These are phyloP conservation scores for Taxidea taxus DNA, from an alignment of 2,113 vertebrate species.

Conservation along the genomic window DNA sequence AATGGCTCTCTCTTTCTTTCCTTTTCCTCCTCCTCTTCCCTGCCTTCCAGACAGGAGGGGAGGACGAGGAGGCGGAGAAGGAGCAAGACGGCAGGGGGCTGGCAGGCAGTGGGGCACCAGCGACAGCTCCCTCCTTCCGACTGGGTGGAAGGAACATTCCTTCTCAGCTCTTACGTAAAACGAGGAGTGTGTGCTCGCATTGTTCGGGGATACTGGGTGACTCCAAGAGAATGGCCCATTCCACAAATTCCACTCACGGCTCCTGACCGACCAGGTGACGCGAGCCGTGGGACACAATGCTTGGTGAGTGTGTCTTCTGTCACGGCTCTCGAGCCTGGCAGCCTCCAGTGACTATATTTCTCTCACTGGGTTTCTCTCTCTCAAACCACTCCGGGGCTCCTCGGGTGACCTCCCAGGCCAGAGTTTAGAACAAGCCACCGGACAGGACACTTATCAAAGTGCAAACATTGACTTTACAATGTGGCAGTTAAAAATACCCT, in stretches of 20 bases:
- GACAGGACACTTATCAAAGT: constrained; percentile 46
- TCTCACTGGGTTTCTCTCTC: neutral
- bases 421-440: constrained; percentile 57
- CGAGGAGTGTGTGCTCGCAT: constrained; percentile 13
- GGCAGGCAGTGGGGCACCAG: neutral
- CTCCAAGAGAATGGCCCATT: constrained; percentile 73
- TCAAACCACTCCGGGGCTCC: neutral
- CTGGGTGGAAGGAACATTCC: neutral
- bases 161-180: constrained; percentile 34
- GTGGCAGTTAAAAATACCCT: constrained; percentile 76
- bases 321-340: neutral
- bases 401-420: constrained; percentile 38
- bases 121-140: neutral
- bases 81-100: neutral
- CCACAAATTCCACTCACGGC: constrained; percentile 67
- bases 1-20: neutral
- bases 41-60: neutral
- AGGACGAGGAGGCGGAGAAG: neutral
- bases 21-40: neutral
- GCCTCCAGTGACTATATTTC: constrained; percentile 49
- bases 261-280: constrained; percentile 50
- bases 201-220: constrained; percentile 29
- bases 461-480: constrained; percentile 78
- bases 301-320: constrained; percentile 52
- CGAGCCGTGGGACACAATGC: neutral